Conservation (phyloP, 1,140 invertebrate species). For the Drosophila santomea region DNA sequence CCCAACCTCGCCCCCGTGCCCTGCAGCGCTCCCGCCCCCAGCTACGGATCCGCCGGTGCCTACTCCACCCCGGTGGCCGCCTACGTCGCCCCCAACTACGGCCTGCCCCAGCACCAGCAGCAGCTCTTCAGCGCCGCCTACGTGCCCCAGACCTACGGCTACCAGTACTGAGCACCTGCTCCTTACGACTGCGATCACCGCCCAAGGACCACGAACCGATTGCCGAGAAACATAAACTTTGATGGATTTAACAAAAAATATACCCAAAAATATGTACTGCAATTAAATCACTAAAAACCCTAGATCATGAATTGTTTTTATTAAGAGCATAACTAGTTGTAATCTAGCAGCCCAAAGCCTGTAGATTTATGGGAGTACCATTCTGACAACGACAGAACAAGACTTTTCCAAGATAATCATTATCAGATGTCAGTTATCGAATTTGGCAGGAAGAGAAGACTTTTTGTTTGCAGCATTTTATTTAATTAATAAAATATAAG, state of each 20-base stretch:
- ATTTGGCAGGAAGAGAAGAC: too few relatives aligned
- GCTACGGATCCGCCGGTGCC: constrained; percentile 72
- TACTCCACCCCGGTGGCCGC: constrained; percentile 68
- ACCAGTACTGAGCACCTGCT: constrained; percentile 48
- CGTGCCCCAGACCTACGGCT: constrained; percentile 54
- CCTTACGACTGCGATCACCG: neutral
- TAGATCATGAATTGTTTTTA: neutral
- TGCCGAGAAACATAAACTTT: constrained; percentile 29
- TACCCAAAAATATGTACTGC: constrained; percentile 50
- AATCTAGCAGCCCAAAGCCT: too few relatives aligned
- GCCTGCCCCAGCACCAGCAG: constrained; percentile 66
- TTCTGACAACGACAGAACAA: too few relatives aligned
- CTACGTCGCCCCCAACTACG: constrained; percentile 65
- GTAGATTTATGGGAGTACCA: too few relatives aligned
- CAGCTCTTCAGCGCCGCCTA: constrained; percentile 54
- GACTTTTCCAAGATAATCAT: too few relatives aligned
- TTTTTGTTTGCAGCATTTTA: too few relatives aligned
- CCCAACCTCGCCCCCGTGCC: constrained; percentile 75
- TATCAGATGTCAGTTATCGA: too few relatives aligned
- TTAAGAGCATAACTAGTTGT: neutral
- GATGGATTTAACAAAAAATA: constrained; percentile 32
- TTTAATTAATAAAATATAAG: too few relatives aligned
- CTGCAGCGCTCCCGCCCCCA: constrained; percentile 60
- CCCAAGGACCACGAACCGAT: constrained; percentile 20
- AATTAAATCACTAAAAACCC: constrained; percentile 34